A percentile compares a stretch with the other conserved stretches of the same genome.
Evolutionary conservation across 2,797 vertebrate species (phyloP).

Genomic region (Hephaestus fuliginosus): DNA sequence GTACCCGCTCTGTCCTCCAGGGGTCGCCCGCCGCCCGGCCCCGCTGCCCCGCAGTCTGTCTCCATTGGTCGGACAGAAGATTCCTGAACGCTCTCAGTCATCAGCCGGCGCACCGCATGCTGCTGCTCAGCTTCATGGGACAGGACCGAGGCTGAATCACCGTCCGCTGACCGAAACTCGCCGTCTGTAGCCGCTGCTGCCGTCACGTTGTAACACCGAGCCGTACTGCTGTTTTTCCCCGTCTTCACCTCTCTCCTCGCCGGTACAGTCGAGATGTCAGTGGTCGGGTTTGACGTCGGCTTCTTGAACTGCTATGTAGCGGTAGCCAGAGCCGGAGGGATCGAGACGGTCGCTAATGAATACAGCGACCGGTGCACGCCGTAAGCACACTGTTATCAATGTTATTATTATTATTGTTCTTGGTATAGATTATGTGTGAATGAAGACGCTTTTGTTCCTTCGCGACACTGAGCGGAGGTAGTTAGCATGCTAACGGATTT

Average conservation of each 20-base stretch:
- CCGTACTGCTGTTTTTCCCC: slow-evolving; percentile 29
- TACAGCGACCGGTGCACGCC: slow-evolving; percentile 97
- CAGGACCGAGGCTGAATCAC: slow-evolving; percentile 73
- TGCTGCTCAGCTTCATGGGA: slow-evolving; percentile 79
- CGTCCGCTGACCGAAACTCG: slow-evolving; percentile 62
- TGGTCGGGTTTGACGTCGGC: slow-evolving; percentile 96
- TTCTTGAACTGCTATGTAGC: slow-evolving; percentile 97
- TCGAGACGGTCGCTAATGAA: slow-evolving; percentile 95
- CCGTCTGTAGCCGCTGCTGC: slow-evolving; percentile 39
- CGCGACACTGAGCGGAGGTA: slow-evolving; percentile 12
- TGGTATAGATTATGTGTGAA: too few relatives aligned
- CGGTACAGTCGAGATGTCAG: slow-evolving; percentile 85
- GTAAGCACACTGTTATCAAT: slow-evolving; percentile 82
- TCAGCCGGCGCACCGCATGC: slow-evolving; percentile 78
- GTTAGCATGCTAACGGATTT: slow-evolving; percentile 72
- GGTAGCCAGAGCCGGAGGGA: slow-evolving; percentile 96
- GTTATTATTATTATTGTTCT: too few relatives aligned
- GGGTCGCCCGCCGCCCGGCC: slow-evolving; percentile 19
- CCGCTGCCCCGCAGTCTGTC: slow-evolving; percentile 40
- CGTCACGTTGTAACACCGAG: slow-evolving; percentile 35
- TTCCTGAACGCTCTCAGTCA: slow-evolving; percentile 74
- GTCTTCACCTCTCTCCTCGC: too few relatives aligned
- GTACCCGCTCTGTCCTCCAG: neutral
- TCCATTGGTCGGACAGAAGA: slow-evolving; percentile 74
- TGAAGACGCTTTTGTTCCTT: neutral